Percentiles rank a stretch among this genome's conserved stretches.
phyloP scores from a whole-genome alignment of 2,113 vertebrate species.

The Phainopepla nitens region DNA sequence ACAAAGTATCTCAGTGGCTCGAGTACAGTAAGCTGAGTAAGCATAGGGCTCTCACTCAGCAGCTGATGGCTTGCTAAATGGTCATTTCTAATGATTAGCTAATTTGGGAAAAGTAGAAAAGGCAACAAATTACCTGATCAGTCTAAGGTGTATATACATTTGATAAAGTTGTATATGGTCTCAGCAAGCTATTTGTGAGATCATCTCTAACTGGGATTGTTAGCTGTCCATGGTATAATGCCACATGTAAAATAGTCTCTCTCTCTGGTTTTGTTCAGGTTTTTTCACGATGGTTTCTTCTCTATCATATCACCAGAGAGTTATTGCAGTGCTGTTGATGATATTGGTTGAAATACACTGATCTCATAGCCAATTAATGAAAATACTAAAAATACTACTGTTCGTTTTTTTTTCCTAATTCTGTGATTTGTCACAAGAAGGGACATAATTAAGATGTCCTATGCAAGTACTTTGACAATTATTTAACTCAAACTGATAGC shows the following conservation, averaged over 20 bases:
- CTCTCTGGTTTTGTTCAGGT: background rate
- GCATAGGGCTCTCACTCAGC: background rate
- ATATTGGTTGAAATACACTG: background rate
- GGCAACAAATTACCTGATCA: background rate
- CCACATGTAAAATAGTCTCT: fast-evolving
- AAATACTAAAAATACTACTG: background rate
- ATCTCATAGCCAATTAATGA: background rate
- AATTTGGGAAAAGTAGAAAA: background rate
- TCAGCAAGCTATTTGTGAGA: background rate
- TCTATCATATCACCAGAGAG: background rate
- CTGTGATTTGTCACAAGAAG: background rate
- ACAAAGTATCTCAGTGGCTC: background rate
- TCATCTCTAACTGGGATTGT: background rate
- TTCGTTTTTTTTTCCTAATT: background rate
- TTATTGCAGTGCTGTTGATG: background rate
- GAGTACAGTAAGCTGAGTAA: background rate
- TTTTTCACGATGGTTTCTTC: background rate
- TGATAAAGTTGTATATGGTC: background rate
- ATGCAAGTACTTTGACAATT: background rate
- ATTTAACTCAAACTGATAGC: background rate
- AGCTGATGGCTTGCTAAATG: background rate
- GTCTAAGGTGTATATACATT: background rate
- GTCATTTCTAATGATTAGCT: background rate
- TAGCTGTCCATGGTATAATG: background rate
- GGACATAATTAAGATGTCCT: background rate